Base-by-base conservation (phyloP, 2,888 invertebrate species). In the Apodemia hepburni region DNA sequence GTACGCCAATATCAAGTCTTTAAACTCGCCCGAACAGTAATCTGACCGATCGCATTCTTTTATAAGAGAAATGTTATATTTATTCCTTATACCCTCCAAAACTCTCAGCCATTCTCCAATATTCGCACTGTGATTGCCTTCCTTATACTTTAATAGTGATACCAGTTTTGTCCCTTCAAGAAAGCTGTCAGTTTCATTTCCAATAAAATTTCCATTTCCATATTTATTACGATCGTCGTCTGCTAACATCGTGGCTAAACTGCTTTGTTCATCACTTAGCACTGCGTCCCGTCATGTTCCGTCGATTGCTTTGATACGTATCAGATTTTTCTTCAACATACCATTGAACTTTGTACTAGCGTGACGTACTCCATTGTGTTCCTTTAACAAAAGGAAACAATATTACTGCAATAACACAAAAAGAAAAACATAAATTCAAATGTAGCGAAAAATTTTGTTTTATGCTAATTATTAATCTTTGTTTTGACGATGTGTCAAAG, bases 1-100 rank as follows among this genome's bases (percentile, higher is more conserved):
- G 80, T 97, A 97, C 0, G 91, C 91, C 3, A 92, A 77, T 35
- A 95, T 92, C 68, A 95, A 82, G 67, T 94, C 92, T 63, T 92
- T 84, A 63, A 94, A 87, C 62, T 90, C 87, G 0, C 94, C 93
- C 9, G 92, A 89, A 75, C 95, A 95, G 79, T 94, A 94, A 66
- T 86, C 84, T 2, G 82, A 79, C 12, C 75, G 74, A 33, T 82
- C 80, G 65, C 90, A 91, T 76, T 88, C 88, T 66, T 85, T 87
- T 9, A 80, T 73, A 0, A 85, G 78, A 15, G 73, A 71, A 27
- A 87, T 84, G 68, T 90, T 90, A 69, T 84, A 85, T 73, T 73
- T 82, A 68, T 78, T 85, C 60, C 85, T 73, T 76, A 79, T 82
- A 67, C 81, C 82, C 66, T 88, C 87, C 18, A 91, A 67, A 0